Evolutionary conservation across 1,140 invertebrate species (phyloP), one percentile per base, ranked within the genome.

Genomic region (Drosophila murphyi): DNA sequence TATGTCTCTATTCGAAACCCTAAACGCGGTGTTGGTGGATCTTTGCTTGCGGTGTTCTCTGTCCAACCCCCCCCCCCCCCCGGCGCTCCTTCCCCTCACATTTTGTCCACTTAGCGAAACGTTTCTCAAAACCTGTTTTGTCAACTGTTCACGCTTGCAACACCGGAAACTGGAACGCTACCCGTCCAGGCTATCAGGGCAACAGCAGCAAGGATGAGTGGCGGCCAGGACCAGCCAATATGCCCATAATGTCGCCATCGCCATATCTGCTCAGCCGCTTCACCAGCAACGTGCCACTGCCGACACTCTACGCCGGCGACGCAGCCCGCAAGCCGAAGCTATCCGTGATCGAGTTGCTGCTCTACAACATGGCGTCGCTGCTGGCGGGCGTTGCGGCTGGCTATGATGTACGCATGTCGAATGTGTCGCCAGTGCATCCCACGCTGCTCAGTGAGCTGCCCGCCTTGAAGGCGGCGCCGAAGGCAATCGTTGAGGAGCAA

Each of bases 281-380:
- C 45, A 92, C 92, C 78, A 92, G 93, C 91, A 95, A 95, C 60
- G 94, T 97, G 69, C 96, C 95, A 7, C 96, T 96, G 94, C 95
- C 96, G 1, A 96, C 96, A 0, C 93, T 96, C 2, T 96, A 96
- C 90, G 89, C 91, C 10, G 94, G 94, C 35, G 94, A 94, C 62
- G 93, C 94, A 56, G 94, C 93, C 76, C 94, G 95, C 62, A 96
- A 96, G 91, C 95, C 96, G 59, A 95, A 95, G 87, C 91, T 95
- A 35, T 96, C 96, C 63, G 95, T 96, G 78, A 95, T 97, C 65
- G 97, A 98, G 91, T 92, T 96, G 86, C 95, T 97, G 8, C 93
- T 99, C 59, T 98, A 97, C 93, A 98, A 98, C 91, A 97, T 98
- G 93, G 97, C 97, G 32, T 96, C 97, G 6, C 95, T 98, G 93